Percentiles rank a stretch among this genome's conserved stretches.
These are phyloP conservation scores for Drosophila tristis DNA, from an alignment of 1,140 invertebrate genomes.

Conservation along the genomic window DNA sequence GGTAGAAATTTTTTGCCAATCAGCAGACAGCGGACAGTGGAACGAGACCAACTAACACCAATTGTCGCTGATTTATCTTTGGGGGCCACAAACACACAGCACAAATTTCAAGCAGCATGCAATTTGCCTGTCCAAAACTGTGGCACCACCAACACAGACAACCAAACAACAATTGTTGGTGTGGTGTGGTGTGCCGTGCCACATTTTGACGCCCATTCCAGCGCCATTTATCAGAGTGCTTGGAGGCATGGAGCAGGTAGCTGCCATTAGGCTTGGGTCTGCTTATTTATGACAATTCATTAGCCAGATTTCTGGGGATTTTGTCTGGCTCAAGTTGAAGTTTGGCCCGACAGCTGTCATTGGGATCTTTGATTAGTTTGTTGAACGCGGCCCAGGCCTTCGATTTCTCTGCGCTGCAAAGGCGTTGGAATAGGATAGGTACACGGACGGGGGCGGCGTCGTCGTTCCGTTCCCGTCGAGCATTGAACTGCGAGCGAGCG, in stretches of 20 bases:
- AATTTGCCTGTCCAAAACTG: slow-evolving; percentile 72
- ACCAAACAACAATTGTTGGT: slow-evolving; percentile 50
- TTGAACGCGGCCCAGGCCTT: slow-evolving; percentile 70
- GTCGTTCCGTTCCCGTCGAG: slow-evolving; percentile 19
- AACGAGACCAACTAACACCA: slow-evolving; percentile 73
- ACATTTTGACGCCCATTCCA: slow-evolving; percentile 51
- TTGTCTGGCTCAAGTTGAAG: slow-evolving; percentile 29
- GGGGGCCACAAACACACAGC: slow-evolving; percentile 33
- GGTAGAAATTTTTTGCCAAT: slow-evolving; percentile 63
- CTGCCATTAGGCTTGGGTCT: slow-evolving; percentile 6
- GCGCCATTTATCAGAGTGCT: slow-evolving; percentile 43
- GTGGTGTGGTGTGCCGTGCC: slow-evolving; percentile 4
- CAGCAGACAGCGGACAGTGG: slow-evolving; percentile 19
- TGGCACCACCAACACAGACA: slow-evolving; percentile 47
- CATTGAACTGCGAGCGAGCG: slow-evolving; percentile 52
- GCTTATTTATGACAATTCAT: slow-evolving; percentile 47
- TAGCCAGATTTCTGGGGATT: slow-evolving; percentile 23
- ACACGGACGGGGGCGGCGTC: not conserved
- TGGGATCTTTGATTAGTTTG: slow-evolving; percentile 71
- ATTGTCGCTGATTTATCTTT: slow-evolving; percentile 76
- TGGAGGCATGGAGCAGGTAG: slow-evolving; percentile 38
- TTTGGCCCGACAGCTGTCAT: slow-evolving; percentile 67
- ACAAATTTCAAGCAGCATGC: slow-evolving; percentile 64
- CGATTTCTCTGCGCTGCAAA: slow-evolving; percentile 68
- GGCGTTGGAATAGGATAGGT: slow-evolving; percentile 34